phyloP scores from a whole-genome alignment of 2,113 vertebrate species.

The Dicentrarchus labrax region DNA sequence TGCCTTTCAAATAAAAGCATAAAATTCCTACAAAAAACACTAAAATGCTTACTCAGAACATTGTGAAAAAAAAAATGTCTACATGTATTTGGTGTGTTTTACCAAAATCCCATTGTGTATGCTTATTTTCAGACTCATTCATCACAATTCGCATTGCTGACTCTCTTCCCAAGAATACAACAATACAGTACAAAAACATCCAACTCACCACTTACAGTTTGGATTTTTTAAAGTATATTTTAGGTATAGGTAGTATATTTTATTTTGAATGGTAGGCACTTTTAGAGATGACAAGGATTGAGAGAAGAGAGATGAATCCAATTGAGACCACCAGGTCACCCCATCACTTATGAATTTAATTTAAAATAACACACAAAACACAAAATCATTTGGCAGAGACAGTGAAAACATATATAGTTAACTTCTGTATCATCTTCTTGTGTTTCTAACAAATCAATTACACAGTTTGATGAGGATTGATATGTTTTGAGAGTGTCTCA shows the following conservation, averaged over 20 bases:
- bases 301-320: neutral
- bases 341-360: neutral
- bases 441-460: neutral
- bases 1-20: too few species aligned
- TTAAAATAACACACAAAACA: neutral
- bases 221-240: neutral
- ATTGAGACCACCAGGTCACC: neutral
- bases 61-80: too few species aligned
- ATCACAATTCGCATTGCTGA: neutral
- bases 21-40: too few species aligned
- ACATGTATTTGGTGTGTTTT: too few species aligned
- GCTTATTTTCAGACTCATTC: neutral
- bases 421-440: neutral
- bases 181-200: neutral
- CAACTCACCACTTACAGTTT: neutral
- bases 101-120: too few species aligned
- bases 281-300: slow-evolving; percentile 1
- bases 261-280: neutral
- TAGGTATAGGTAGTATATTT: too few species aligned
- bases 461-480: neutral
- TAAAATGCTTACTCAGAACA: too few species aligned
- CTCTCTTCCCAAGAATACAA: neutral
- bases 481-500: neutral
- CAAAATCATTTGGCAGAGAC: neutral
- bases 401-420: neutral